Evolutionary conservation across 1,140 invertebrate species (phyloP), one percentile per base, ranked within the genome.

Genomic region (Ips nitidus): DNA sequence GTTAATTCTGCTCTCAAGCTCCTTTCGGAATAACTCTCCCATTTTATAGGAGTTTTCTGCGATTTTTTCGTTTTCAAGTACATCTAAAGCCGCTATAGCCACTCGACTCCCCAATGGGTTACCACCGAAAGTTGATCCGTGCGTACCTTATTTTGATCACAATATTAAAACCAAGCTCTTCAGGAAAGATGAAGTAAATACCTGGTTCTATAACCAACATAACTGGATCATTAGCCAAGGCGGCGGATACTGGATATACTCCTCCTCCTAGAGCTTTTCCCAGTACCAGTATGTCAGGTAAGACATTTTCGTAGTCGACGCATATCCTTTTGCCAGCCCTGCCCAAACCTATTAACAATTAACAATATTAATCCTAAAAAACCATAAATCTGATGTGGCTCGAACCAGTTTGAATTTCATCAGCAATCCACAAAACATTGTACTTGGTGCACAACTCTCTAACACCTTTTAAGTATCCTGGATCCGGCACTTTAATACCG

Each of bases 71-170:
- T 98, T 95, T 75, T 93, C 83, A 53, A 99, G 77, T 1, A 91
- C 87, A 75, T 90, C 85, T 4, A 94, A 80, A 0, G 92, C 90
- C 71, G 90, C 89, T 4, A 91, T 87, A 1, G 91, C 92, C 1
- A 99, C 89, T 73, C 87, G 90, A 74, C 92, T 96, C 4, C 92
- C 98, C 5, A 99, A 80, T 1, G 98, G 97, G 84, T 99, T 99
- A 1, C 98, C 98, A 39, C 98, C 98, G 79, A 97, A 99, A 0
- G 98, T 99, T 0, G 97, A 99, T 4, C 98, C 98, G 81, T 99
- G 98, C 2, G 80, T 81, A 7, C 79, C 78, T 78, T 38, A 56
- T 42, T 56, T 56, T 64, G 53, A 2, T 45, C 40, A 42, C 5
- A 38, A 8, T 8, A 36, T 42, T 59, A 7, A 4, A 59, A 55